Percentiles rank a stretch among this genome's conserved stretches.
These are phyloP conservation scores for Trichoplusia ni DNA, from an alignment of 1,140 invertebrate species.

Conservation along the genomic window DNA sequence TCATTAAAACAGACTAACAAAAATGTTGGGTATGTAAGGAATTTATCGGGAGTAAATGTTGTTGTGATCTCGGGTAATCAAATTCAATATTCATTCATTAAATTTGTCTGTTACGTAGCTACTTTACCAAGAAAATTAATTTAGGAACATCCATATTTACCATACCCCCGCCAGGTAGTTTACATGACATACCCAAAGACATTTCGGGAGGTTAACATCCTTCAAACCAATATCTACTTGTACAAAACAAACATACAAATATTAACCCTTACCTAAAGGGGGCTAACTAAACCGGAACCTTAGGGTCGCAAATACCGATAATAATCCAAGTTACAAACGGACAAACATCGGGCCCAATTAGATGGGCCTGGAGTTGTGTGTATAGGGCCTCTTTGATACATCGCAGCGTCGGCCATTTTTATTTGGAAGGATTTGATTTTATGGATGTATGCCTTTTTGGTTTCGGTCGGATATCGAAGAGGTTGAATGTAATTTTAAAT, in stretches of 20 bases:
- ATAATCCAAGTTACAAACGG: conserved; percentile 46
- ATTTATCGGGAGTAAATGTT: too few relatives aligned
- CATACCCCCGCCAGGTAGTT: too few relatives aligned
- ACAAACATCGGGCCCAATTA: conserved; percentile 60
- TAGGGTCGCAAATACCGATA: conserved; percentile 50
- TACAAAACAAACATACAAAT: conserved; percentile 1
- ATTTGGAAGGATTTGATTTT: conserved; percentile 43
- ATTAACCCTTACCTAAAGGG: neutral
- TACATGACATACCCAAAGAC: neutral
- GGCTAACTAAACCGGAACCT: neutral
- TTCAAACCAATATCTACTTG: neutral
- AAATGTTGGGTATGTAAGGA: too few relatives aligned
- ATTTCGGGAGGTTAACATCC: neutral
- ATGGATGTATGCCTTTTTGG: conserved; percentile 22
- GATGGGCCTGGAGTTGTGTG: conserved; percentile 55
- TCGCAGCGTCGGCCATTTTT: conserved; percentile 42
- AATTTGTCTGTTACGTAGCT: too few relatives aligned
- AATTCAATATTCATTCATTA: too few relatives aligned
- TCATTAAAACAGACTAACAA: too few relatives aligned
- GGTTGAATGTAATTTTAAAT: too few relatives aligned
- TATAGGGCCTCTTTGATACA: conserved; percentile 51
- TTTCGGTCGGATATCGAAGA: neutral
- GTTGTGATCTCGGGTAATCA: too few relatives aligned
- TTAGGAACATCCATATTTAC: too few relatives aligned
- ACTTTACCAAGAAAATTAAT: too few relatives aligned